These are phyloP conservation scores for Antennarius striatus DNA, from an alignment of 2,113 vertebrate species.

Conservation along the genomic window DNA sequence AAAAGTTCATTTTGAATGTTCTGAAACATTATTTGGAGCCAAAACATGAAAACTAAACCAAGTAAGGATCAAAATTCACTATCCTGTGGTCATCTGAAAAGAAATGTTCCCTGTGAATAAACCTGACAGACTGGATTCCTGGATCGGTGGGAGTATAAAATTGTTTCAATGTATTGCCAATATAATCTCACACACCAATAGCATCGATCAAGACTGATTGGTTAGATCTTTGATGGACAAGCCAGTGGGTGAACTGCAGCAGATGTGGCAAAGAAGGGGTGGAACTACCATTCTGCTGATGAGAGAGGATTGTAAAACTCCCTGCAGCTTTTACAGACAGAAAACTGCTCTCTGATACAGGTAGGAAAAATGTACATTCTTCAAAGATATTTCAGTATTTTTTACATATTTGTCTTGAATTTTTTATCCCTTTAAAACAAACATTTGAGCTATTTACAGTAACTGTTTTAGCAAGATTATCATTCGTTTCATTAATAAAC, in stretches of 20 bases:
- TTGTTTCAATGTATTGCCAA: slow-evolving; percentile 3
- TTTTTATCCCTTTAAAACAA: not conserved
- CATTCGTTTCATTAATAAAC: too few relatives aligned
- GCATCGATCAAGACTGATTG: slow-evolving; percentile 26
- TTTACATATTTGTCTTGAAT: too few relatives aligned
- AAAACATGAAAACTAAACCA: too few relatives aligned
- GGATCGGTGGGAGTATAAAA: slow-evolving; percentile 1
- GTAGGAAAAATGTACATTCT: slow-evolving; percentile 33
- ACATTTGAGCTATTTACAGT: too few relatives aligned
- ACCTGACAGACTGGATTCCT: slow-evolving; percentile 46
- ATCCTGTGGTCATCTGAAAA: not conserved
- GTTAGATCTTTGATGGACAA: slow-evolving; percentile 20
- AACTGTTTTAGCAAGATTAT: too few relatives aligned
- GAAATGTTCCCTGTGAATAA: slow-evolving; percentile 16
- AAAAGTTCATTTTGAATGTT: too few relatives aligned
- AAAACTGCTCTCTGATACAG: slow-evolving; percentile 28
- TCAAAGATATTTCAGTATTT: not conserved
- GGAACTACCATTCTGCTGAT: slow-evolving; percentile 14
- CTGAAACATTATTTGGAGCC: too few relatives aligned
- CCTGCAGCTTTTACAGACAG: not conserved
- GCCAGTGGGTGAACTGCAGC: not conserved
- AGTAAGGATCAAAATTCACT: not conserved
- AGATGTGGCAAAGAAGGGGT: slow-evolving; percentile 17
- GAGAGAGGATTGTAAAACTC: slow-evolving; percentile 4
- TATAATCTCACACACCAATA: not conserved